phyloP scores from a whole-genome alignment of 2,888 invertebrate genomes.

The Synergus gifuensis region DNA sequence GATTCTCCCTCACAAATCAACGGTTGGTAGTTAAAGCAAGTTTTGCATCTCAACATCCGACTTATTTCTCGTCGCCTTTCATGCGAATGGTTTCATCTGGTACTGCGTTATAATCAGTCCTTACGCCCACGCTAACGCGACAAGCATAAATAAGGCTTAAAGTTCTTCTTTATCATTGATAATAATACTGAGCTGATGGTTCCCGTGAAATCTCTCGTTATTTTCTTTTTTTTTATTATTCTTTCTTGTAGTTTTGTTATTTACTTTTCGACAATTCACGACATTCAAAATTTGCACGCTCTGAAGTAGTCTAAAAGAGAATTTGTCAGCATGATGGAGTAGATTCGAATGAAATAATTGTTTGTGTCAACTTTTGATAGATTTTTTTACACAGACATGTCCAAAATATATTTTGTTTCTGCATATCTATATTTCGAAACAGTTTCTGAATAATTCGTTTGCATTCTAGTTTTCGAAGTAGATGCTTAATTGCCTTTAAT shows the following conservation, averaged over 20 bases:
- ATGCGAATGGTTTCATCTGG: constrained; percentile 35
- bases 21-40: not conserved
- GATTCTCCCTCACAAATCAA: constrained; percentile 25
- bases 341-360: not conserved
- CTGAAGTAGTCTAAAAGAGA: not conserved
- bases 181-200: constrained; percentile 41
- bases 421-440: not conserved
- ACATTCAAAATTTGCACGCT: not conserved
- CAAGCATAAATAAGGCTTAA: constrained; percentile 65
- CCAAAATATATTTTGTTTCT: not conserved
- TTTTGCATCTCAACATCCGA: constrained; percentile 13
- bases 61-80: not conserved
- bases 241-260: constrained; percentile 15
- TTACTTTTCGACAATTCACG: not conserved
- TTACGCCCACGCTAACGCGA: constrained; percentile 65
- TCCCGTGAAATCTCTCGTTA: constrained; percentile 42
- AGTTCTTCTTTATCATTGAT: constrained; percentile 46
- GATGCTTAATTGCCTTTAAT: not conserved
- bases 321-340: constrained; percentile 2
- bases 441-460: not conserved
- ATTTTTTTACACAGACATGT: not conserved
- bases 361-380: not conserved
- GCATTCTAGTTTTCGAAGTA: not conserved
- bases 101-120: constrained; percentile 61
- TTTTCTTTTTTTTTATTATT: constrained; percentile 25